Percentiles rank a stretch among this genome's conserved stretches.
These are phyloP conservation scores for Pachyrhynchus sulphureomaculatus DNA, from an alignment of 1,140 invertebrate genomes.

Conservation along the genomic window DNA sequence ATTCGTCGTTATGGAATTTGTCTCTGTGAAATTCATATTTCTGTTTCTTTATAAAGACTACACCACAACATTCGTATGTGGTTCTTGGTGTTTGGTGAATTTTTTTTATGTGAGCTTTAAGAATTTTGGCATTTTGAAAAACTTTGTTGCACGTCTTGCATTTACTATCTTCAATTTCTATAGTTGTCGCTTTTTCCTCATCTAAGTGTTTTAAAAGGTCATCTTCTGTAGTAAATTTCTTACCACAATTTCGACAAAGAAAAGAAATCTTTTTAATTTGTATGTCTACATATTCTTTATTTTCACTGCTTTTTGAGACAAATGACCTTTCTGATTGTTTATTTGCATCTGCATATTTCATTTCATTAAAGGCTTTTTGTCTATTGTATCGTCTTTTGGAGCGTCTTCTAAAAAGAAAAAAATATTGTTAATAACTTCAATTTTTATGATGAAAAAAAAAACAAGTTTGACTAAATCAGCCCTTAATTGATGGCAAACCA, in stretches of 20 bases:
- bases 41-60: not conserved
- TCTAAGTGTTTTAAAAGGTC: conserved; percentile 1
- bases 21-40: conserved; percentile 7
- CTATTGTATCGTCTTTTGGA: not conserved
- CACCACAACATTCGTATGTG: conserved; percentile 1
- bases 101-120: conserved; percentile 7
- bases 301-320: not conserved
- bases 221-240: conserved; percentile 4
- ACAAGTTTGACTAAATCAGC: too few relatives aligned
- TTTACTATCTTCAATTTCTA: not conserved
- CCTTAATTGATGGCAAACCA: too few relatives aligned
- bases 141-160: conserved; percentile 6
- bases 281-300: not conserved
- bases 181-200: not conserved
- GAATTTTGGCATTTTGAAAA: conserved; percentile 5
- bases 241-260: conserved; percentile 7
- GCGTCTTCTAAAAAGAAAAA: too few relatives aligned
- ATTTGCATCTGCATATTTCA: too few relatives aligned
- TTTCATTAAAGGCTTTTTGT: not conserved
- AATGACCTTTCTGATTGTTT: not conserved
- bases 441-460: too few relatives aligned
- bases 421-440: too few relatives aligned
- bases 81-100: conserved; percentile 3
- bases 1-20: conserved; percentile 18
- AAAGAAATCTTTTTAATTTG: conserved; percentile 5